These are phyloP conservation scores for Petrolisthes cinctipes DNA, from an alignment of 2,888 invertebrate species.

Conservation along the genomic window DNA sequence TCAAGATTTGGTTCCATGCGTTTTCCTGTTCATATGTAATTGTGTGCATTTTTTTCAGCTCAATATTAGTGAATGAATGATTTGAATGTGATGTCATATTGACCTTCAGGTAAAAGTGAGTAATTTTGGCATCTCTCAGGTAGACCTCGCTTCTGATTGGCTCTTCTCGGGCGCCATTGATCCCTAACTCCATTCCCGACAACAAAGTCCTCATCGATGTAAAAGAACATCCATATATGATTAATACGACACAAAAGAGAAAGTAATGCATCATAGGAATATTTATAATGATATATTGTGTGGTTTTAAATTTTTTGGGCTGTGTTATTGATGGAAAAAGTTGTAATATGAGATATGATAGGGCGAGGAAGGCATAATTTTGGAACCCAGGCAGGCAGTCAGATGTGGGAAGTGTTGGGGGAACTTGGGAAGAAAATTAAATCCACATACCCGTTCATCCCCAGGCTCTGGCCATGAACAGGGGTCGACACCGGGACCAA, in stretches of 20 bases:
- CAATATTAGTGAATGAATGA: not conserved
- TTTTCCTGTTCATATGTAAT: not conserved
- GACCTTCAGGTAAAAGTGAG: slow-evolving; percentile 61
- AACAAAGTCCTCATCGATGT: not conserved
- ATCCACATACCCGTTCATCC: slow-evolving; percentile 20
- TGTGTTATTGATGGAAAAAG: not conserved
- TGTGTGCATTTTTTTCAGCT: not conserved
- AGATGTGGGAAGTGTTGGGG: slow-evolving; percentile 36
- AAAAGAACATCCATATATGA: no score
- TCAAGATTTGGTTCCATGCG: no score
- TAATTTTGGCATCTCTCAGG: slow-evolving; percentile 52
- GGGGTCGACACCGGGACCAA: slow-evolving; percentile 45
- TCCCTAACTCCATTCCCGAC: not conserved
- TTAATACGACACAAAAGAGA: no score
- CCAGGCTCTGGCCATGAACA: slow-evolving; percentile 48
- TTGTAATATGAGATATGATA: no score
- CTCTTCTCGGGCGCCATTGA: slow-evolving; percentile 35
- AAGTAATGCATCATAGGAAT: no score
- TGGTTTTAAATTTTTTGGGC: not conserved
- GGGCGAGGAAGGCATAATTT: slow-evolving; percentile 29
- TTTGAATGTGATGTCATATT: slow-evolving; percentile 33
- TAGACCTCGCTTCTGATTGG: slow-evolving; percentile 37
- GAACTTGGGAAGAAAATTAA: not conserved
- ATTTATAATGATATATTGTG: no score
- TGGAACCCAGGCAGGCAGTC: slow-evolving; percentile 41